Evolutionary conservation across 2,113 vertebrate species (phyloP), one percentile per base, ranked within the genome.

Genomic region (Oryzias celebensis): DNA sequence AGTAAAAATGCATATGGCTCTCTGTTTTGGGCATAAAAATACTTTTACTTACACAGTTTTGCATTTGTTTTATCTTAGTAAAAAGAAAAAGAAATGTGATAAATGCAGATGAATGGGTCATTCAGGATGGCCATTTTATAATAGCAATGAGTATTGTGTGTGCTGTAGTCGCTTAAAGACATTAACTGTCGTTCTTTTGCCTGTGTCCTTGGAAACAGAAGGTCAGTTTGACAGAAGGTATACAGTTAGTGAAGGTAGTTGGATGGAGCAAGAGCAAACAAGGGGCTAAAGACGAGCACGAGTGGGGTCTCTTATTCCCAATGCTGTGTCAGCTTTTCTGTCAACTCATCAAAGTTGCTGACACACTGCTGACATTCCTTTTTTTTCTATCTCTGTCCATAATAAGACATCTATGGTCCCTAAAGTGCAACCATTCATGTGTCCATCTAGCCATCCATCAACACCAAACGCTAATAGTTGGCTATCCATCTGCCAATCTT

Each of bases 291-390:
- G 69, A 77, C 58, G 69, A 77, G 74, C 58, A 80, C 71, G 71
- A 77, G 64, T 57, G 41, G 63, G 67, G 71, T 56, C 68, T 53
- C 79, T 49, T 84, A 63, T 80, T 84, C 81, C 75, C 84, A 73
- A 13, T 77, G 83, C 86, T 74, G 74, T 68, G 82, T 88, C 85
- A 87, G 80, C 86, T 76, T 55, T 54, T 62, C 65, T 63, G 83
- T 80, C 84, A 74, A 61, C 80, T 73, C 60, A 63, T 80, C 84
- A 78, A 80, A 81, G 85, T 45, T 20, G 78, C 78, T 87, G 87
- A 87, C 82, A 85, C 70, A 68, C 15, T 80, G 80, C 80, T 87
- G 82, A 83, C 75, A 75, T 65, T 47, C 52, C 28, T 70, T 28
- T 36, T 56, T 67, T 66, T 74, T 63, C 41, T 48, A 52, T 71